Evolutionary conservation across 2,113 vertebrate species (phyloP), one percentile per base, ranked within the genome.

Genomic region (Petrocephalus microphthalmus): DNA sequence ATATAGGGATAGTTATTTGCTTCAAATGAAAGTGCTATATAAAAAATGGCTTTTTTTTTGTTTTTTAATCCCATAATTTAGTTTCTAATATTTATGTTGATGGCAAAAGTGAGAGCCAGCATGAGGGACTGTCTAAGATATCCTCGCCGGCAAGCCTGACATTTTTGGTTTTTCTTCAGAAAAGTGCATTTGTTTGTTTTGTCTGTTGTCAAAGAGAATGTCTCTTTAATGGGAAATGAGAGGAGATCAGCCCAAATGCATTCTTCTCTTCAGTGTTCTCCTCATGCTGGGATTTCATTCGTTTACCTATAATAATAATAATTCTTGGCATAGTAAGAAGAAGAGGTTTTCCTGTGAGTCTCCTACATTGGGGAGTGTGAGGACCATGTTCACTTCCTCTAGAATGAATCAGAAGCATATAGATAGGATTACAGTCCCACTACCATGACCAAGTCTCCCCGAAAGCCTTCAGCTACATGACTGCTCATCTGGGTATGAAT

Each of bases 251-350:
- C 10, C 13, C n/a, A 20, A 45, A 22, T 25, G 37, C 29, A 8
- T 71, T 71, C n/a, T 25, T 85, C 54, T 33, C 49, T 74, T 45
- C 17, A 49, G 3, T 19, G 6, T 47, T 74, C n/a, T 45, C 60
- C 51, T 29, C n/a, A 51, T 87, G 33, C 11, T 42, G 7, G 57
- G 86, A 87, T 74, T 51, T n/a, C 71, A 90, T 95, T 94, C 94
- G 94, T 94, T 94, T 95, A 94, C 25, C 90, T 84, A 87, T 91
- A 93, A 89, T 92, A 93, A 91, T 92, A 92, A 90, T 54, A 17
- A 92, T 91, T 91, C 91, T 94, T 95, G 94, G 94, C 94, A 93
- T 67, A 89, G 90, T 86, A 94, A 95, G 94, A 95, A 95, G 94
- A 95, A 96, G 94, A 94, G 95, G 92, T 95, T 94, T 94, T 93